These are phyloP conservation scores for Drosophila macrospina DNA, from an alignment of 2,888 invertebrate species.

Conservation along the genomic window DNA sequence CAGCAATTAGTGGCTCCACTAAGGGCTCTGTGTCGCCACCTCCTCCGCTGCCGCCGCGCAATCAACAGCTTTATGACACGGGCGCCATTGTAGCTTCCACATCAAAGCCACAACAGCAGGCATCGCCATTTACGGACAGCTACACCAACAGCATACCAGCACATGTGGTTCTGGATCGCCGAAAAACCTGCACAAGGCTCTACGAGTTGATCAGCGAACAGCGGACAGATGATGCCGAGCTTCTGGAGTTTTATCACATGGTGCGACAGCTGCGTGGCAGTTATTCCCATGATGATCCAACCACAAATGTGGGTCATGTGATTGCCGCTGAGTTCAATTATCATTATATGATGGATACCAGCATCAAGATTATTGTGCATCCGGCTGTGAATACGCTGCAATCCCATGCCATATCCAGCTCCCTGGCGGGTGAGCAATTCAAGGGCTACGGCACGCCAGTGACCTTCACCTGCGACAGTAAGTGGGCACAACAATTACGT, in stretches of 20 bases:
- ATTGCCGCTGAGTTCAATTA: conserved; percentile 94
- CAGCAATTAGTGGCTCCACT: conserved; percentile 14
- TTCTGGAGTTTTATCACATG: conserved; percentile 93
- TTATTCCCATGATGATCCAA: conserved; percentile 90
- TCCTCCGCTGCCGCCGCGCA: conserved; percentile 88
- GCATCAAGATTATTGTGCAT: conserved; percentile 95
- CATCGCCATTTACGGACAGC: conserved; percentile 56
- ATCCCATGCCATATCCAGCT: conserved; percentile 86
- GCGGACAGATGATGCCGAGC: conserved; percentile 90
- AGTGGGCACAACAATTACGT: conserved; percentile 30
- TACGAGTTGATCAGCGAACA: conserved; percentile 91
- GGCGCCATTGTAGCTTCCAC: conserved; percentile 24
- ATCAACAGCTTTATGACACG: conserved; percentile 72
- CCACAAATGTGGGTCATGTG: conserved; percentile 94
- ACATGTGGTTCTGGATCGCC: conserved; percentile 76
- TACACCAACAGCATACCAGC: conserved; percentile 65
- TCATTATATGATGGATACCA: conserved; percentile 91
- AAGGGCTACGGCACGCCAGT: conserved; percentile 88
- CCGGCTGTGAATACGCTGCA: conserved; percentile 85
- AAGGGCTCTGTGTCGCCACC: conserved; percentile 81
- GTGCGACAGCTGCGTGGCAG: conserved; percentile 91
- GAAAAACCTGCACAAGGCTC: conserved; percentile 85
- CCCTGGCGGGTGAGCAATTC: conserved; percentile 76
- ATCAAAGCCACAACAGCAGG: conserved; percentile 28
- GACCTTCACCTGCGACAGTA: conserved; percentile 96